Percentiles rank a stretch among this genome's conserved stretches.
These are phyloP conservation scores for Amiota minor DNA, from an alignment of 2,888 invertebrate genomes.

Conservation along the genomic window DNA sequence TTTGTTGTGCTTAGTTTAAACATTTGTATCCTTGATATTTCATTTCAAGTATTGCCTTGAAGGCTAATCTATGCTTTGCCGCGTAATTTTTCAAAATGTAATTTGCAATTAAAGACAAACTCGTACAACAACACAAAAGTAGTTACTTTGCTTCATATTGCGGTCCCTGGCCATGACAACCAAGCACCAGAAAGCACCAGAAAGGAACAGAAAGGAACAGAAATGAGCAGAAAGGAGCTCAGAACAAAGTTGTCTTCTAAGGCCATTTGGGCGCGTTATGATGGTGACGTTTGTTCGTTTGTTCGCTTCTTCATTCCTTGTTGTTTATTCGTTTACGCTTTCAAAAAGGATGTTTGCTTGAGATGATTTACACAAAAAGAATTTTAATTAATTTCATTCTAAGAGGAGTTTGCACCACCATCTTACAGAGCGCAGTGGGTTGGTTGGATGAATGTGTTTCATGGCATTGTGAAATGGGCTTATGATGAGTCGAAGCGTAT, in stretches of 20 bases:
- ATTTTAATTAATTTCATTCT: conserved; percentile 57
- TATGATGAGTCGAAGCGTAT: not conserved
- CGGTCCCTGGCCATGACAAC: conserved; percentile 18
- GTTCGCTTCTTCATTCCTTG: conserved; percentile 38
- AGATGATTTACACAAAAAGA: conserved; percentile 62
- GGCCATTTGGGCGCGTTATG: not conserved
- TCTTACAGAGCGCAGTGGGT: too few species aligned
- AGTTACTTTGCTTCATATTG: conserved; percentile 1
- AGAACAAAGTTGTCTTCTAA: too few species aligned
- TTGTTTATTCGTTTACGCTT: conserved; percentile 1
- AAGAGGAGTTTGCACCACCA: not conserved
- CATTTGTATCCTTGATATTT: conserved; percentile 7
- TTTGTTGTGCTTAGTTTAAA: not conserved
- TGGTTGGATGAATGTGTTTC: too few species aligned
- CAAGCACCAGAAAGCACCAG: too few species aligned
- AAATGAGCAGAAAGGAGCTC: too few species aligned
- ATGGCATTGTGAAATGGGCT: conserved; percentile 2
- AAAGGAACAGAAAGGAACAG: too few species aligned
- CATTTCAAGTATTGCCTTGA: conserved; percentile 16
- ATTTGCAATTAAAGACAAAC: conserved; percentile 67
- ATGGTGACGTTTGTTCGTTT: conserved; percentile 22
- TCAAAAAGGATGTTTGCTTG: conserved; percentile 70
- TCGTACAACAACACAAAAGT: not conserved
- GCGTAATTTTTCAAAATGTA: conserved; percentile 67
- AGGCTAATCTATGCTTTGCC: conserved; percentile 55